Conservation (phyloP, 2,888 invertebrate species). For the Onchidella celtica region DNA sequence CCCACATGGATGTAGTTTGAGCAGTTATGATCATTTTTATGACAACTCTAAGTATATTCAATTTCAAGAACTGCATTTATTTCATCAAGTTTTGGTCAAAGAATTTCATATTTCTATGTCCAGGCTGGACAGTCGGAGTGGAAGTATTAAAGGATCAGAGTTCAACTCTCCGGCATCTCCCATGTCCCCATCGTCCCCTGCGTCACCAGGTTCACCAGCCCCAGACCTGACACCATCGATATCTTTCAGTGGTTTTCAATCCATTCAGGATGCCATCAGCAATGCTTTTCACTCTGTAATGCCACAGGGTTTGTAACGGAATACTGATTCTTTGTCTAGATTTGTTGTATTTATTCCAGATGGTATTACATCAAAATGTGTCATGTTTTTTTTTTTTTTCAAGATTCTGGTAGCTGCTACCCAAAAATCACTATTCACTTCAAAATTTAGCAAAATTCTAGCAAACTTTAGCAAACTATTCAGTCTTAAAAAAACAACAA, state of each 20-base stretch:
- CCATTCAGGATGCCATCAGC: constrained; percentile 81
- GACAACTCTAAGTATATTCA: too few relatives aligned
- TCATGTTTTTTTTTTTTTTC: too few relatives aligned
- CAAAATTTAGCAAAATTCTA: too few relatives aligned
- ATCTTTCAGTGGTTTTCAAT: constrained; percentile 60
- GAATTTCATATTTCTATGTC: too few relatives aligned
- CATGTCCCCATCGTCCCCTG: constrained; percentile 70
- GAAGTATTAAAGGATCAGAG: constrained; percentile 94
- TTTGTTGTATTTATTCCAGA: neutral
- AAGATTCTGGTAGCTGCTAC: too few relatives aligned
- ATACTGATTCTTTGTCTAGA: neutral
- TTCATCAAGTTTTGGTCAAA: too few relatives aligned
- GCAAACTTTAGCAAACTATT: too few relatives aligned
- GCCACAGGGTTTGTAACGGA: constrained; percentile 42
- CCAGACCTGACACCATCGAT: constrained; percentile 53
- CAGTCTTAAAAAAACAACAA: too few relatives aligned
- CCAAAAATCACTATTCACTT: too few relatives aligned
- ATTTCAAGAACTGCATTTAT: too few relatives aligned
- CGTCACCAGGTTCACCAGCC: constrained; percentile 58
- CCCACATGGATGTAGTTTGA: too few relatives aligned
- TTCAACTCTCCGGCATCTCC: constrained; percentile 92
- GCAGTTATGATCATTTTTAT: too few relatives aligned
- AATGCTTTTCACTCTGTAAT: constrained; percentile 83
- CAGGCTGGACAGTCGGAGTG: constrained; percentile 96
- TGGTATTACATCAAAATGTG: neutral